phyloP scores from a whole-genome alignment of 2,888 invertebrate genomes.

The Agonum fuliginosum region DNA sequence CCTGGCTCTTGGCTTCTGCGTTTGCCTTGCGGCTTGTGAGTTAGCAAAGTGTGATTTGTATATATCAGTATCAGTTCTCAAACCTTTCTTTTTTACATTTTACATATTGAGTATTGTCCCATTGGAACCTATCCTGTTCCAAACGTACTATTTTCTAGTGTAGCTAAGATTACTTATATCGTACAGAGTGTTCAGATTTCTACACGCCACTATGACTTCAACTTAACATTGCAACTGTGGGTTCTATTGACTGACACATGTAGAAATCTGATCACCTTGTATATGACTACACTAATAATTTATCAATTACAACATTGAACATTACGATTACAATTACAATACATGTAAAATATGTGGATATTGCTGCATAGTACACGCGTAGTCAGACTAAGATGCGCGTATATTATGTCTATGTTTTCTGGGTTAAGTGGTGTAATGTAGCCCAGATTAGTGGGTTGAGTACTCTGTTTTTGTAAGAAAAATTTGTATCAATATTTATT shows the following conservation, averaged over 20 bases:
- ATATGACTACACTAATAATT: constrained; percentile 8
- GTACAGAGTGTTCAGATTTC: background rate
- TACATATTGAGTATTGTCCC: too few relatives aligned
- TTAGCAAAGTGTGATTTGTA: constrained; percentile 59
- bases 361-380: constrained; percentile 68
- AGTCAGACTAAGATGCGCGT: constrained; percentile 62
- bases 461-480: constrained; percentile 70
- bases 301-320: constrained; percentile 27
- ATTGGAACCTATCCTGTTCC: background rate
- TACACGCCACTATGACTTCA: background rate
- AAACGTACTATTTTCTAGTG: too few relatives aligned
- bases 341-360: constrained; percentile 73
- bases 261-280: background rate
- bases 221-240: background rate
- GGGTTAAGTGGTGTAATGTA: constrained; percentile 63
- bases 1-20: constrained; percentile 36
- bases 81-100: background rate
- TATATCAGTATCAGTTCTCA: constrained; percentile 42
- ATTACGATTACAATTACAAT: constrained; percentile 59
- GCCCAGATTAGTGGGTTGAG: constrained; percentile 64
- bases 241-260: background rate
- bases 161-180: background rate
- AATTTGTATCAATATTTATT: constrained; percentile 71
- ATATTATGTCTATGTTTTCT: constrained; percentile 63
- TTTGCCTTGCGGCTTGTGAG: constrained; percentile 48